These are phyloP conservation scores for Sicus ferrugineus DNA, from an alignment of 2,888 invertebrate genomes.

Conservation along the genomic window DNA sequence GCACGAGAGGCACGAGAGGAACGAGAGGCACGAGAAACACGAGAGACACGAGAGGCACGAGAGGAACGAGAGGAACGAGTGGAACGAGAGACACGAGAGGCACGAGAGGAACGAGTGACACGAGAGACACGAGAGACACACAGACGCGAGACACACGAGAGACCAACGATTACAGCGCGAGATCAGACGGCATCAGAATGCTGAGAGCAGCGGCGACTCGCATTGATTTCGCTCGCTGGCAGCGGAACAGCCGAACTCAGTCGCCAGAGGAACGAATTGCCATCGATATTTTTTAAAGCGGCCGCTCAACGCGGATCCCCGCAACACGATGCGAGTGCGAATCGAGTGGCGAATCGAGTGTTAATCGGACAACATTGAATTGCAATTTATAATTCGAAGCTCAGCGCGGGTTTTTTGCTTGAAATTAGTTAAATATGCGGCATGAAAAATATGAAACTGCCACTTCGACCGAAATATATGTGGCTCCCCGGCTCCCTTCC, in stretches of 20 bases:
- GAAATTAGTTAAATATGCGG: too few relatives aligned
- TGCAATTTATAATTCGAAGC: slow-evolving; percentile 8
- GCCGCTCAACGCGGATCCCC: not conserved
- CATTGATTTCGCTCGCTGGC: not conserved
- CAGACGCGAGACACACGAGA: too few relatives aligned
- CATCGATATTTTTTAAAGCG: not conserved
- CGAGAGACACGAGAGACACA: not conserved
- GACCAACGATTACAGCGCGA: too few relatives aligned
- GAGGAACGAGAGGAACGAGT: too few relatives aligned
- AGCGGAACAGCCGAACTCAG: not conserved
- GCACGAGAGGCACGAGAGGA: not conserved
- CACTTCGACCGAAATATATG: not conserved
- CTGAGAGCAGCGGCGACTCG: too few relatives aligned
- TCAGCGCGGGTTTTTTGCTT: not conserved
- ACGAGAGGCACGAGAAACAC: not conserved
- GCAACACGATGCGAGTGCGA: not conserved
- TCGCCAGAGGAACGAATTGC: not conserved
- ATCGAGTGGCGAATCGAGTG: slow-evolving; percentile 10
- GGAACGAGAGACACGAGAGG: too few relatives aligned
- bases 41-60: not conserved
- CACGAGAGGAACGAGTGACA: not conserved
- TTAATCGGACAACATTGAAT: slow-evolving; percentile 18
- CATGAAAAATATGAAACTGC: not conserved
- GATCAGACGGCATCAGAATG: too few relatives aligned
- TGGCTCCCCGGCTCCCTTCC: not conserved